Base-by-base conservation (phyloP, 2,888 invertebrate species). In the Blastobasis lacticolella region DNA sequence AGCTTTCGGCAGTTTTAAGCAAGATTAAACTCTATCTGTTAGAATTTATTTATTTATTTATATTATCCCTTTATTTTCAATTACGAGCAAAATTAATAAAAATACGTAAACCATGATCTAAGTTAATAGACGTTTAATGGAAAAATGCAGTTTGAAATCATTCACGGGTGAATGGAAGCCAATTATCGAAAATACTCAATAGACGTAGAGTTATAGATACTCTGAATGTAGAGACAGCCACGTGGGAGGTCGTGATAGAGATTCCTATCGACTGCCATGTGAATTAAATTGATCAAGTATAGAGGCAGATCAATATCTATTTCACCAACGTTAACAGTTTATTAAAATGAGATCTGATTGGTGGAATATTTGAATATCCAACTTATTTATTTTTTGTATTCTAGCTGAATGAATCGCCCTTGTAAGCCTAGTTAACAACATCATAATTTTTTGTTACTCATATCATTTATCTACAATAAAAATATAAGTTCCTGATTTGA, bases 211-310 rank as follows among this genome's bases (percentile, higher is more conserved):
- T 60, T 58, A 56, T 59, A 58, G 57, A 59, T 56, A 58, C 55
- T 62, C 59, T 57, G 52, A 54, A 56, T 55, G 47, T 49, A 56
- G 57, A 44, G 54, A 54, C 56, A 49, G 58, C 75, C 60, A 66
- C 70, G 75, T 77, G 78, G 78, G 78, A 70, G 78, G 78, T 78
- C 78, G 53, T 46, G 55, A 57, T 53, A 60, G 23, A 42, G 50
- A 52, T 63, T 58, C 57, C 54, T 64, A 64, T 68, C 64, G 57
- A 56, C 60, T 59, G 64, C 59, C 60, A 55, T 58, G 60, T 66
- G 66, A 67, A 67, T 69, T 64, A 66, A 70, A 65, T 61, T 61
- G 61, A 70, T 63, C 58, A 64, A 63, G 61, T 61, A 58, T 57
- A 54, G 57, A 54, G 57, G 57, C 42, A 54, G 52, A 49, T 53